phyloP scores from a whole-genome alignment of 2,888 invertebrate species.

The Cataglyphis cursor region DNA sequence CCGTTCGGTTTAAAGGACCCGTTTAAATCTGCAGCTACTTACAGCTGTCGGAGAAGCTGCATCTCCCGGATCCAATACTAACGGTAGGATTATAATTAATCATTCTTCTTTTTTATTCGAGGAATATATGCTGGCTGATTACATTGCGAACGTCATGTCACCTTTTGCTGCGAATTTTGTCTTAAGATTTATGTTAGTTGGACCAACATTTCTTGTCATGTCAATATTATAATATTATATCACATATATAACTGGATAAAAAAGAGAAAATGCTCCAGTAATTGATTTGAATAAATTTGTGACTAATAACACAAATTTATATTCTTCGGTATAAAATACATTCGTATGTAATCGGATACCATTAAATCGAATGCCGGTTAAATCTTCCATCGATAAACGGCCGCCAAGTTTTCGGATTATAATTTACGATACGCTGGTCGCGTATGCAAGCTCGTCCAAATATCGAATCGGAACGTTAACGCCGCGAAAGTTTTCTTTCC shows the following conservation, averaged over 20 bases:
- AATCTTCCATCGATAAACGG: constrained; percentile 8
- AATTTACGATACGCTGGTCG: constrained; percentile 33
- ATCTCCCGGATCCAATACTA: not conserved
- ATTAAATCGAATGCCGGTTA: not conserved
- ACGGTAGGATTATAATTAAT: constrained; percentile 30
- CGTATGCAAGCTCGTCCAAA: constrained; percentile 26
- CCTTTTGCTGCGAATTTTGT: not conserved
- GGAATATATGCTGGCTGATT: not conserved
- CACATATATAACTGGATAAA: not conserved
- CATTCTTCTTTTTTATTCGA: not conserved
- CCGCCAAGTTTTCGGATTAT: constrained; percentile 33
- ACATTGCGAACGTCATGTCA: not conserved
- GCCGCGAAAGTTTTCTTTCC: constrained; percentile 45
- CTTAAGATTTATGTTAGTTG: constrained; percentile 1
- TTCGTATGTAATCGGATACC: not conserved
- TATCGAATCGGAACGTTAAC: constrained; percentile 38
- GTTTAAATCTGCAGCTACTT: constrained; percentile 9
- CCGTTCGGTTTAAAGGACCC: not conserved
- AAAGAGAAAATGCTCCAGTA: not conserved
- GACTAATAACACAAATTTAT: not conserved
- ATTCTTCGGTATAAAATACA: not conserved
- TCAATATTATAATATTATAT: not conserved
- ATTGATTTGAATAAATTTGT: not conserved
- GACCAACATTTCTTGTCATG: not conserved
- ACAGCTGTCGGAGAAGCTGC: not conserved